Evolutionary conservation across 2,888 invertebrate genomes (phyloP), one percentile per base, ranked within the genome.

Genomic region (Drosophila diplacantha): DNA sequence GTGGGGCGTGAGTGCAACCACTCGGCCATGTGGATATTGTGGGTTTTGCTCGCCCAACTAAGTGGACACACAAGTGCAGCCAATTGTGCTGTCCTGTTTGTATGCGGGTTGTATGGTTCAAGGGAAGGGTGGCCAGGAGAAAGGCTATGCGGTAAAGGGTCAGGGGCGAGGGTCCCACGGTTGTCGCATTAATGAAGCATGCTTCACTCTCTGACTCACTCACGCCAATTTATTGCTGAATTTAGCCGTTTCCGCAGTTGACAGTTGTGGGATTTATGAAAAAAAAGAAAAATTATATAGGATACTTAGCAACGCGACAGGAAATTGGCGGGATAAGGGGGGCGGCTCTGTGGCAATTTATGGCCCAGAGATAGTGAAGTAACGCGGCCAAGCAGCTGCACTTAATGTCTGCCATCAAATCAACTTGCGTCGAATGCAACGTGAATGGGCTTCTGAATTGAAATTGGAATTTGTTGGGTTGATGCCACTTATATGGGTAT

Each of bases 161-260:
- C 35, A 34, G 43, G 41, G 46, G 20, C 8, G 22, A 24, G 35
- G 29, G 29, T 11, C 5, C 37, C 64, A 35, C 49, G 63, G 41
- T 64, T 63, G 65, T 53, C 65, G 70, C 71, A 71, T 71, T 83
- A 83, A 83, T 83, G 73, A 83, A 71, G 59, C 72, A 52, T 49
- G 49, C 56, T 39, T 52, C 58, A 58, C 29, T 58, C 29, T 58
- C 51, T 29, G 44, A 37, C 39, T 53, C 37, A 46, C 53, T 43
- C 62, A 58, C 43, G 60, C 44, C 41, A 72, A 69, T 74, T 72
- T 74, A 77, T 74, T 60, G 74, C 72, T 53, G 56, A 51, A 65
- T 68, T 75, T 64, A 50, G 62, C 56, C 57, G 46, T 41, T 70
- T 59, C 32, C 46, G 26, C 46, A 32, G 43, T 63, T 61, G 64